Percentiles rank a stretch among this genome's conserved stretches.
These are phyloP conservation scores for Otus sunia DNA, from an alignment of 2,113 vertebrate genomes.

Conservation along the genomic window DNA sequence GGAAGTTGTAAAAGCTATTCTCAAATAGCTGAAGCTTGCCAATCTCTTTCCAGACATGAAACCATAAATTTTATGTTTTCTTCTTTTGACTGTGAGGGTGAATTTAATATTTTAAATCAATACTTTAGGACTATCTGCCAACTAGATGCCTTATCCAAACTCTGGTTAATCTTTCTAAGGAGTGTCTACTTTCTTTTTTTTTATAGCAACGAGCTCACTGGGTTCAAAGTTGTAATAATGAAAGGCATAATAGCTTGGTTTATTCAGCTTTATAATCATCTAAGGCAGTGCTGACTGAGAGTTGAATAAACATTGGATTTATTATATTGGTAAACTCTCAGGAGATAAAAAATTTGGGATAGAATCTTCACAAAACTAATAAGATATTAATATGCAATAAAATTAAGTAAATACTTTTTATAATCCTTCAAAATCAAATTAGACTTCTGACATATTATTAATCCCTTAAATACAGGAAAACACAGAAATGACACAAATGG, in stretches of 20 bases:
- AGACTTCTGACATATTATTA: neutral
- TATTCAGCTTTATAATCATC: constrained; percentile 48
- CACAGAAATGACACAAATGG: neutral
- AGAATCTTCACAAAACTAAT: neutral
- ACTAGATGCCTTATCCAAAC: neutral
- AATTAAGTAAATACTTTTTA: constrained; percentile 9
- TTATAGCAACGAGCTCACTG: neutral
- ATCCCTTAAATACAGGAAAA: neutral
- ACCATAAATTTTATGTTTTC: neutral
- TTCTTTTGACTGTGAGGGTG: neutral
- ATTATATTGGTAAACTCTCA: neutral
- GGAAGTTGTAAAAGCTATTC: neutral
- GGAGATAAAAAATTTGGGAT: neutral
- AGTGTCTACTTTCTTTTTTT: neutral
- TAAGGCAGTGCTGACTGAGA: neutral
- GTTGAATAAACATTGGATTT: constrained; percentile 22
- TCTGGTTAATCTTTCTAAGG: neutral
- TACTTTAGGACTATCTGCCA: constrained; percentile 2
- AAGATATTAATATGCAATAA: neutral
- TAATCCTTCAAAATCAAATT: constrained; percentile 1
- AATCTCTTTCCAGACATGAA: neutral
- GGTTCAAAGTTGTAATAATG: constrained; percentile 3
- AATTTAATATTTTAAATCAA: constrained; percentile 37
- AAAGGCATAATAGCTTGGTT: constrained; percentile 1
- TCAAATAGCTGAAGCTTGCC: constrained; percentile 13